Evolutionary conservation across 2,888 invertebrate genomes (phyloP).

Genomic region (Malthinus seriepunctatus): DNA sequence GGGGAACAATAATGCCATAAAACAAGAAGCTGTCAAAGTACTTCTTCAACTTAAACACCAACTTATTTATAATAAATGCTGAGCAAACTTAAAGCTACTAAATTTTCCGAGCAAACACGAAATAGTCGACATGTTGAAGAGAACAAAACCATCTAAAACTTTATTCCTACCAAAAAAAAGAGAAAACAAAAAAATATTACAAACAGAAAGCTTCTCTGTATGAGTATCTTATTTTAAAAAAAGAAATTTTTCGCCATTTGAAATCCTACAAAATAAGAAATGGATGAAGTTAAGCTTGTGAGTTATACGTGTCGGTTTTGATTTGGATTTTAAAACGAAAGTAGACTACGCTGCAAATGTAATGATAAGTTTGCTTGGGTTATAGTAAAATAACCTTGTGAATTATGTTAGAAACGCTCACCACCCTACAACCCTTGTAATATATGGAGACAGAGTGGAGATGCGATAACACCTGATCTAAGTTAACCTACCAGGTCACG

Average conservation of each 20-base stretch:
- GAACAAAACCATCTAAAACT: constrained; percentile 29
- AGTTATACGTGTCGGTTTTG: constrained; percentile 34
- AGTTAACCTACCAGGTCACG: constrained; percentile 42
- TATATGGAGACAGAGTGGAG: constrained; percentile 50
- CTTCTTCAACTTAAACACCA: constrained; percentile 34
- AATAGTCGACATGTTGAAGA: constrained; percentile 21
- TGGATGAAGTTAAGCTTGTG: constrained; percentile 38
- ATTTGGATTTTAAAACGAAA: constrained; percentile 35
- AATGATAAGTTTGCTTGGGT: constrained; percentile 40
- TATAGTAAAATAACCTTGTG: constrained; percentile 37
- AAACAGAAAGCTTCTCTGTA: constrained; percentile 27
- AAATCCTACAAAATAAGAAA: constrained; percentile 38
- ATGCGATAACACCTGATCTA: constrained; percentile 51
- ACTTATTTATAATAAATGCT: constrained; percentile 38
- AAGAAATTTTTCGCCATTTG: constrained; percentile 31
- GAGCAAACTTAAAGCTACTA: constrained; percentile 29
- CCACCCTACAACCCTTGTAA: constrained; percentile 40
- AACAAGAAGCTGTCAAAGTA: constrained; percentile 39
- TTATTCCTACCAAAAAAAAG: constrained; percentile 31
- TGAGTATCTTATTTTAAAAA: constrained; percentile 34
- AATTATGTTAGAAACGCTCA: constrained; percentile 41
- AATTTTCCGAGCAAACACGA: constrained; percentile 24
- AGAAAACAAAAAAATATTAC: constrained; percentile 27
- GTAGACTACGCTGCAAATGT: constrained; percentile 30
- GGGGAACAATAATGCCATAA: constrained; percentile 35